A percentile compares a stretch with the other conserved stretches of the same genome.
Evolutionary conservation across 2,888 invertebrate genomes (phyloP).

Genomic region (Catocala sponsa): DNA sequence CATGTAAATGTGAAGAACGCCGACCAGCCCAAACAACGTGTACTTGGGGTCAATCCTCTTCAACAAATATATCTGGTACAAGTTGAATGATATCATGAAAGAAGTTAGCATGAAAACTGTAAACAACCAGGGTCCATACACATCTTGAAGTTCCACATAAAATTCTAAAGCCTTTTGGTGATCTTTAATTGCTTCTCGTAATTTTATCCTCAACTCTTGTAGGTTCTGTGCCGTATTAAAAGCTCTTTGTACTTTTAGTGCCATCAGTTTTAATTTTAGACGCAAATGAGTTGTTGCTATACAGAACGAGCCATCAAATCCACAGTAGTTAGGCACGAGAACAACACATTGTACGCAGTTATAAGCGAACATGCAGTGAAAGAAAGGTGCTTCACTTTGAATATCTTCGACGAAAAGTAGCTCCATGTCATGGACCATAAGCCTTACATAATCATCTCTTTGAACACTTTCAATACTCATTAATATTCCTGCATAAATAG

Average conservation of each 20-base stretch:
- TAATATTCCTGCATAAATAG: constrained; percentile 63
- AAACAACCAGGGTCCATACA: constrained; percentile 74
- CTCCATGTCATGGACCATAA: constrained; percentile 76
- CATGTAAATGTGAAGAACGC: constrained; percentile 64
- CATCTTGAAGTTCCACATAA: constrained; percentile 61
- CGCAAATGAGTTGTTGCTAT: constrained; percentile 71
- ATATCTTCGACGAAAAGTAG: constrained; percentile 66
- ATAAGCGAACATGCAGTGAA: constrained; percentile 69
- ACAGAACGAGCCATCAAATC: constrained; percentile 75
- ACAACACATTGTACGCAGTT: constrained; percentile 62
- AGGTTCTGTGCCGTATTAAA: constrained; percentile 57
- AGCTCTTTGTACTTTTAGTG: constrained; percentile 60
- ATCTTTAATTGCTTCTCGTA: constrained; percentile 64
- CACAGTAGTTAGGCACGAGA: constrained; percentile 65
- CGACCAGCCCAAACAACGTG: constrained; percentile 59
- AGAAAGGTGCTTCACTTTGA: constrained; percentile 72
- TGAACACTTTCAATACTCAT: constrained; percentile 65
- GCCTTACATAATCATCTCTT: constrained; percentile 59
- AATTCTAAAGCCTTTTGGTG: constrained; percentile 70
- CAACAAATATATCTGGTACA: constrained; percentile 67
- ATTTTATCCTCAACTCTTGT: constrained; percentile 53
- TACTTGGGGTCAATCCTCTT: constrained; percentile 65
- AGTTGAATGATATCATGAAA: constrained; percentile 68
- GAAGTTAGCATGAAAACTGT: constrained; percentile 67
- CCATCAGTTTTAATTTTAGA: constrained; percentile 70